These are phyloP conservation scores for Paralichthys olivaceus DNA, from an alignment of 2,113 vertebrate genomes.

Conservation along the genomic window DNA sequence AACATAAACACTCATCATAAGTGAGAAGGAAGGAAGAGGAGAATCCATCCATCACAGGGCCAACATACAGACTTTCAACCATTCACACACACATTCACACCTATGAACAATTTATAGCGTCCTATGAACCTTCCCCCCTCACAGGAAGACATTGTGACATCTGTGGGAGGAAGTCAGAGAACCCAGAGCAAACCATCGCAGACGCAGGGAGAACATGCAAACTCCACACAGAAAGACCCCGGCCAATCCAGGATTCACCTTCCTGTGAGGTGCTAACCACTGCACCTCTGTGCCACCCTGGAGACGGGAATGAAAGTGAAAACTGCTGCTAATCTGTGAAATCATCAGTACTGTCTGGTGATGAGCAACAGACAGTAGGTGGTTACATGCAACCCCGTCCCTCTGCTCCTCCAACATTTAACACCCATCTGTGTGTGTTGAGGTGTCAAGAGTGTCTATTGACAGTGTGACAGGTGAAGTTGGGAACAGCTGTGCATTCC, in stretches of 20 bases:
- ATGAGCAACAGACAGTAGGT: conserved; percentile 25
- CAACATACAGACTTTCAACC: not conserved
- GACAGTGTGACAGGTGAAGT: conserved; percentile 66
- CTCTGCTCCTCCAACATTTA: conserved; percentile 18
- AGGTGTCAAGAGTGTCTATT: conserved; percentile 37
- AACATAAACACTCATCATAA: conserved; percentile 32
- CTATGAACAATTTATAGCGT: no score
- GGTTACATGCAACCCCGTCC: not conserved
- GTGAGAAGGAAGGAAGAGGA: conserved; percentile 8
- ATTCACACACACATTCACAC: no score
- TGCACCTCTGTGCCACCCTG: no score
- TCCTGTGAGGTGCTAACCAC: no score
- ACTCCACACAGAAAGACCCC: no score
- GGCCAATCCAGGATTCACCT: no score
- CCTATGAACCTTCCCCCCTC: no score
- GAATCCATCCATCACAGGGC: not conserved
- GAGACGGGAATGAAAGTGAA: not conserved
- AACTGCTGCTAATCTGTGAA: conserved; percentile 19
- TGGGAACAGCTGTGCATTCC: conserved; percentile 70
- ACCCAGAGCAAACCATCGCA: no score
- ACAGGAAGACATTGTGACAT: no score
- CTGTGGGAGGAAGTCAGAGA: no score
- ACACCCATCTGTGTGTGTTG: conserved; percentile 12
- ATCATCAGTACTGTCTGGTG: not conserved
- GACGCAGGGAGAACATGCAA: no score